Conservation (phyloP, 2,888 invertebrate genomes). For the Mesoligia furuncula region DNA sequence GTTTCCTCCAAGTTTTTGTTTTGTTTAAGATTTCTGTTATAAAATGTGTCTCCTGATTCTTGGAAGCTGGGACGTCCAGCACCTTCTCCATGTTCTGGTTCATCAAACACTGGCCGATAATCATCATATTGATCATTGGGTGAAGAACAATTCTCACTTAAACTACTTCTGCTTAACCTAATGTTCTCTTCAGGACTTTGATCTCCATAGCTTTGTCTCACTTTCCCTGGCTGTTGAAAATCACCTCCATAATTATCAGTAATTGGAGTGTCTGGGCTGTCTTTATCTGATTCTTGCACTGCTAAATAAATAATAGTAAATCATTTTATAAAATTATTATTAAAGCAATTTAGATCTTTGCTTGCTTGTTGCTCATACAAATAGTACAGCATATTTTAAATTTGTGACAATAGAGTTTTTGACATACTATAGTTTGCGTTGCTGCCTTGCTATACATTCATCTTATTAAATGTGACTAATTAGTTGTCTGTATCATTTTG, state of each 20-base stretch:
- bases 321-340: neutral
- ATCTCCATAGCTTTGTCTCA: slow-evolving; percentile 71
- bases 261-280: slow-evolving; percentile 73
- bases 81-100: slow-evolving; percentile 74
- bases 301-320: slow-evolving; percentile 64
- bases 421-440: slow-evolving; percentile 22
- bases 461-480: slow-evolving; percentile 7
- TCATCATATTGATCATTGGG: slow-evolving; percentile 84
- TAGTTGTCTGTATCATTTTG: neutral
- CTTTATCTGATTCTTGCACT: slow-evolving; percentile 84
- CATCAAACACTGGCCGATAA: slow-evolving; percentile 77
- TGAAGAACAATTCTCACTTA: slow-evolving; percentile 87
- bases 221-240: slow-evolving; percentile 71
- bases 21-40: slow-evolving; percentile 72
- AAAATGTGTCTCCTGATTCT: slow-evolving; percentile 76
- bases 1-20: slow-evolving; percentile 68
- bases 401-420: neutral
- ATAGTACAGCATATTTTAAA: slow-evolving; percentile 1
- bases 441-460: neutral
- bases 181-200: slow-evolving; percentile 75
- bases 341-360: neutral
- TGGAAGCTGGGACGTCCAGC: slow-evolving; percentile 75
- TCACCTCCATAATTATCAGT: slow-evolving; percentile 66
- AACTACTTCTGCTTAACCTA: slow-evolving; percentile 81
- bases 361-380: neutral